phyloP scores from a whole-genome alignment of 35 echinoderm and acorn worm species.

The Apostichopus parvimensis region DNA sequence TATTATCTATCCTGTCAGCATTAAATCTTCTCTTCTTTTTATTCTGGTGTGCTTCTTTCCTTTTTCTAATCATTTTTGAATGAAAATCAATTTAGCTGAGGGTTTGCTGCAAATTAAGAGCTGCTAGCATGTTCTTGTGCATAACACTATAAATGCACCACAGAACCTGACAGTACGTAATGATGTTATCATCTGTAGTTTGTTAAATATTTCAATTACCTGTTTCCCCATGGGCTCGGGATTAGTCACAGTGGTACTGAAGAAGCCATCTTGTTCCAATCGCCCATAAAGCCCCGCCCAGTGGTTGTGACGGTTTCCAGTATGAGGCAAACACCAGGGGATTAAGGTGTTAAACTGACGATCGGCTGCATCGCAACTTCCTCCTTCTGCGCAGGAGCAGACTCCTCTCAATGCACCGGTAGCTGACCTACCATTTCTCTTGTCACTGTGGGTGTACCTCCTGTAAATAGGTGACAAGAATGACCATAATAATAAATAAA shows the following conservation, averaged over 20 bases:
- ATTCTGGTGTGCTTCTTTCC: too few relatives aligned
- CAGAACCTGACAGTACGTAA: too few relatives aligned
- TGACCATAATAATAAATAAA: neutral
- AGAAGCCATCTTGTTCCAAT: conserved; percentile 92
- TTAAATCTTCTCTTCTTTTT: too few relatives aligned
- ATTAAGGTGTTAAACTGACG: conserved; percentile 96
- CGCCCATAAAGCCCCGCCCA: conserved; percentile 97
- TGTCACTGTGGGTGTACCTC: conserved; percentile 95
- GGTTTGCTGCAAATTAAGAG: too few relatives aligned
- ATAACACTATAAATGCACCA: too few relatives aligned
- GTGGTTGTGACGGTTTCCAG: conserved; percentile 92
- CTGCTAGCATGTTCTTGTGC: too few relatives aligned
- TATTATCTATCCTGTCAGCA: too few relatives aligned
- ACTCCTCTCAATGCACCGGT: conserved; percentile 84
- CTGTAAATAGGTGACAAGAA: conserved; percentile 47
- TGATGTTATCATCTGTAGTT: too few relatives aligned
- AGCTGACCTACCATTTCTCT: conserved; percentile 78
- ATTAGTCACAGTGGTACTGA: conserved; percentile 98
- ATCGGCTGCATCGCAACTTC: conserved; percentile 69
- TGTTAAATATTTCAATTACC: conserved; percentile 40
- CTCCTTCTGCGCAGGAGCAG: conserved; percentile 83
- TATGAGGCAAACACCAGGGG: conserved; percentile 96
- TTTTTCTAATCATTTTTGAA: too few relatives aligned
- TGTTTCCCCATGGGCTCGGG: conserved; percentile 99
- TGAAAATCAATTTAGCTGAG: too few relatives aligned